Base-by-base conservation (phyloP, 2,888 invertebrate species). In the Polyommatus icarus region DNA sequence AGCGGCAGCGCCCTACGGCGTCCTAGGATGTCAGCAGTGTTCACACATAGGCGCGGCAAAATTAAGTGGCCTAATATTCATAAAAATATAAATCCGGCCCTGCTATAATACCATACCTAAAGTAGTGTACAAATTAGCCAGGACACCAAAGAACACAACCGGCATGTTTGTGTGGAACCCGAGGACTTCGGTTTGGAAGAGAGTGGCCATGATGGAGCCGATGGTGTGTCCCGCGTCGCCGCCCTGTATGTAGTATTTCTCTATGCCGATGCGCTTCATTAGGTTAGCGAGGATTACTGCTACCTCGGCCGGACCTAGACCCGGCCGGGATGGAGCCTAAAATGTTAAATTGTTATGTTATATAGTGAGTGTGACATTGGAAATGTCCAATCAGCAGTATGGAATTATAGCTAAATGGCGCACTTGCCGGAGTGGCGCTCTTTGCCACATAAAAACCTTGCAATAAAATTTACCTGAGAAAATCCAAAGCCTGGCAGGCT, bases 171-270 rank as follows among this genome's bases (percentile, higher is more conserved):
- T 89, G 83, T 97, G 97, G 76, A 95, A 88, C 0, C 93, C 93
- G 0, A 89, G 81, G 0, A 95, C 87, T 1, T 91, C 86, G 0
- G 93, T 89, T 0, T 96, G 96, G 87, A 95, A 97, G 24, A 96
- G 81, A 0, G 95, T 94, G 0, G 96, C 95, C 89, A 97, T 91
- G 24, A 91, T 84, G 0, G 94, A 88, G 0, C 94, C 95, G 5
- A 97, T 94, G 0, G 93, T 24, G 5, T 95, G 91, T 0, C 98
- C 98, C 94, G 96, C 95, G 85, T 97, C 97, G 0, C 97, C 97
- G 0, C 97, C 97, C 82, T 97, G 97, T 0, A 95, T 87, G 84
- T 96, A 96, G 88, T 95, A 98, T 79, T 93, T 89, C 0, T 94
- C 82, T 84, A 94, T 94, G 0, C 96, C 96, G 0, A 98, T 86